Evolutionary conservation across 2,888 invertebrate species (phyloP).

Genomic region (Callyntrura sp.): DNA sequence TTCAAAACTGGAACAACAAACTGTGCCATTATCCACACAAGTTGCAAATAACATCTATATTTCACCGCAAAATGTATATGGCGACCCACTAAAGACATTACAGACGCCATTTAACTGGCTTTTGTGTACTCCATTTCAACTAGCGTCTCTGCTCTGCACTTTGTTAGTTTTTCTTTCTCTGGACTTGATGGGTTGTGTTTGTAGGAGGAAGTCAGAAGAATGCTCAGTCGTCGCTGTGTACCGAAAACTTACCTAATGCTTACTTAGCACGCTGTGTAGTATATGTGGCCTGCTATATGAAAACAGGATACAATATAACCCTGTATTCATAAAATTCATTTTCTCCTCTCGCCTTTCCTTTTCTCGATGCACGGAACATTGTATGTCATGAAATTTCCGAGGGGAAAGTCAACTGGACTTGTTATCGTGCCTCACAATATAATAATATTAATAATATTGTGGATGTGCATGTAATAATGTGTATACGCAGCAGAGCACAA

Average conservation of each 20-base stretch:
- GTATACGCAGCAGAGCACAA: slow-evolving; percentile 1
- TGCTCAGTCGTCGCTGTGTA: no score
- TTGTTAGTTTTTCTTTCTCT: slow-evolving; percentile 6
- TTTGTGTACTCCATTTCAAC: slow-evolving; percentile 32
- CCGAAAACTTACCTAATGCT: slow-evolving; percentile 31
- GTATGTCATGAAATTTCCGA: neutral
- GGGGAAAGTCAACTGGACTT: neutral
- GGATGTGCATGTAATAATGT: neutral
- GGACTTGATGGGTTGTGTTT: neutral
- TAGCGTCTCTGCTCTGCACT: neutral
- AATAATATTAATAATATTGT: neutral
- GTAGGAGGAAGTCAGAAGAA: neutral
- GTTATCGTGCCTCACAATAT: neutral
- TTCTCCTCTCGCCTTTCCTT: slow-evolving; percentile 7
- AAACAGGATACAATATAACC: slow-evolving; percentile 30
- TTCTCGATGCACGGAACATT: neutral
- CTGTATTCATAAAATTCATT: slow-evolving; percentile 62
- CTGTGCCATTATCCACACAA: slow-evolving; percentile 68
- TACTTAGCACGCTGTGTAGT: no score
- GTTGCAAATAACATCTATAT: slow-evolving; percentile 55
- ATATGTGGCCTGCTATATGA: neutral
- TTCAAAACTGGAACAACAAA: slow-evolving; percentile 27
- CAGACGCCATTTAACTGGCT: slow-evolving; percentile 35
- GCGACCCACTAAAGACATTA: slow-evolving; percentile 51
- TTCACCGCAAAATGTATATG: slow-evolving; percentile 40